Evolutionary conservation across 2,113 vertebrate species (phyloP).

Genomic region (Phrynocephalus versicolor): DNA sequence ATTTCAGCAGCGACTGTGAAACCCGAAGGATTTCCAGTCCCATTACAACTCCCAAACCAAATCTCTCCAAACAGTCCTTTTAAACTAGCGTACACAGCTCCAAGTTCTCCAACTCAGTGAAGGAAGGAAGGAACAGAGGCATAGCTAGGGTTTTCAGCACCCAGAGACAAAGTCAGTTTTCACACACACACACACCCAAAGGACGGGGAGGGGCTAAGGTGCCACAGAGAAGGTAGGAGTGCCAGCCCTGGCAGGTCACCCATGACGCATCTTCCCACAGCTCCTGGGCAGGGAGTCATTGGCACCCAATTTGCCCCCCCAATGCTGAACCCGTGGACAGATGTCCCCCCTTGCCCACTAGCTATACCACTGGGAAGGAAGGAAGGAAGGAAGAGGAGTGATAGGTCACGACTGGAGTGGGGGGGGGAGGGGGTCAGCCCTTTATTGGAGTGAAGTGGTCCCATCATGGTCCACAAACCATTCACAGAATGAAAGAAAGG

Average conservation of each 20-base stretch:
- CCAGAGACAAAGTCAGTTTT: no score
- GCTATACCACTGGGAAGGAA: no score
- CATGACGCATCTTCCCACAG: no score
- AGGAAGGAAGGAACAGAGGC: background rate
- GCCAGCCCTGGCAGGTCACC: no score
- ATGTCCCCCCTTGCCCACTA: background rate
- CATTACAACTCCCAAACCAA: background rate
- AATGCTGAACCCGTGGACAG: background rate
- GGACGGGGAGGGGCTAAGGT: no score
- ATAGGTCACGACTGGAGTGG: background rate
- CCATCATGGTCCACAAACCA: background rate
- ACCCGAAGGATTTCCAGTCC: background rate
- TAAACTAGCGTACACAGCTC: background rate
- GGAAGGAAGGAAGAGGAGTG: background rate
- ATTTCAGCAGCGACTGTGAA: background rate
- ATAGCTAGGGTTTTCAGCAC: no score
- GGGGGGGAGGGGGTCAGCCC: background rate
- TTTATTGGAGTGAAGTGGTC: background rate
- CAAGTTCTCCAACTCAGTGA: background rate
- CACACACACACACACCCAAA: no score
- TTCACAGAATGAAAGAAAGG: no score
- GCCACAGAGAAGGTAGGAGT: background rate
- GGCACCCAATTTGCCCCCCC: no score
- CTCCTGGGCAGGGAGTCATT: no score
- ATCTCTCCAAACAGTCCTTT: background rate